Percentiles rank a stretch among this genome's conserved stretches.
Evolutionary conservation across 2,888 invertebrate genomes (phyloP).

Genomic region (Drosophila ochracea): DNA sequence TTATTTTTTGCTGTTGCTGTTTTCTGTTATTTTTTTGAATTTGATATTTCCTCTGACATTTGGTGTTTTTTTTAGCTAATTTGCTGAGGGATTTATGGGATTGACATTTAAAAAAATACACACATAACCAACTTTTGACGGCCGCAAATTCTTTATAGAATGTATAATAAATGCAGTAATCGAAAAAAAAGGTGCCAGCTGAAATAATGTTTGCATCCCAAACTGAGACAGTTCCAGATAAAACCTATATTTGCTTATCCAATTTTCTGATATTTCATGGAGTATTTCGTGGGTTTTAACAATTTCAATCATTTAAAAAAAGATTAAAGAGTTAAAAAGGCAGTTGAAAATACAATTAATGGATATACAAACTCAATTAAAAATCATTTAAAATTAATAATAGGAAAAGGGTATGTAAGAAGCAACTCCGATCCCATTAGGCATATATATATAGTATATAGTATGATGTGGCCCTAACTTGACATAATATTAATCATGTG

Average conservation of each 20-base stretch:
- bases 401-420: no score
- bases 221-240: neutral
- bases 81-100: neutral
- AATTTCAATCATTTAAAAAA: neutral
- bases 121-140: neutral
- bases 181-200: neutral
- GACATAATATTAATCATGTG: no score
- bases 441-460: no score
- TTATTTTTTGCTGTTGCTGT: neutral
- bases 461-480: no score
- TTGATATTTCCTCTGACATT: constrained; percentile 15
- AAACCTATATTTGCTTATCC: neutral
- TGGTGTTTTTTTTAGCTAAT: constrained; percentile 3
- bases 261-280: neutral
- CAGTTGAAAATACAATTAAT: neutral
- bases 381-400: no score
- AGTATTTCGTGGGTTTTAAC: neutral
- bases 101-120: neutral
- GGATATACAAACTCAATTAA: no score
- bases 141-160: neutral
- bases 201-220: neutral
- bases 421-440: no score
- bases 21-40: constrained; percentile 1
- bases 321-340: neutral
- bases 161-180: neutral